phyloP scores from a whole-genome alignment of 2,113 vertebrate species.

The Gulo gulo region DNA sequence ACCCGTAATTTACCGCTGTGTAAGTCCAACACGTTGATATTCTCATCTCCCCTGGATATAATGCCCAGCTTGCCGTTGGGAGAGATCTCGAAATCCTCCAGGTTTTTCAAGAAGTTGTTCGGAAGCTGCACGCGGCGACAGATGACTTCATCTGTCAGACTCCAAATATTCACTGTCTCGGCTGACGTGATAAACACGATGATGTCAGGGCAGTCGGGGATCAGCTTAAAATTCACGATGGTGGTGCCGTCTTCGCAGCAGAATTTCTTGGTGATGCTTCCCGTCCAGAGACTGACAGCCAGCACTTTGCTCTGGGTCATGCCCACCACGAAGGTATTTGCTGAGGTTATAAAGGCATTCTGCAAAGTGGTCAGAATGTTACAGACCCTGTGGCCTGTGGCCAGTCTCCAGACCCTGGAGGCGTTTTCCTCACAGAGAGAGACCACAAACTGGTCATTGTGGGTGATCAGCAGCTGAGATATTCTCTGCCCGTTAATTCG shows the following conservation, averaged over 20 bases:
- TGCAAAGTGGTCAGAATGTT: conserved; percentile 98
- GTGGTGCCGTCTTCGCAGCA: conserved; percentile 95
- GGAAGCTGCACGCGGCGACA: conserved; percentile 95
- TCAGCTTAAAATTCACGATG: conserved; percentile 95
- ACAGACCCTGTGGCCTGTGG: conserved; percentile 97
- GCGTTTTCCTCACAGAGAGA: conserved; percentile 98
- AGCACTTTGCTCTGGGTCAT: conserved; percentile 96
- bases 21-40: conserved; percentile 95
- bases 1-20: conserved; percentile 95
- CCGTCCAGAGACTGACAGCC: conserved; percentile 98
- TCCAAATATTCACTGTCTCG: conserved; percentile 97
- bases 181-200: conserved; percentile 96
- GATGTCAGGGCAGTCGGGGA: conserved; percentile 97
- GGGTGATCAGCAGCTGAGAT: conserved; percentile 96
- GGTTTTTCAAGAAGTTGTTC: conserved; percentile 93
- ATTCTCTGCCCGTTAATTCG: conserved; percentile 97
- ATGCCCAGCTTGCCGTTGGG: conserved; percentile 98
- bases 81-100: conserved; percentile 98
- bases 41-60: conserved; percentile 95
- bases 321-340: conserved; percentile 97
- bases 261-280: conserved; percentile 98
- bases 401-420: conserved; percentile 96
- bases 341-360: conserved; percentile 96
- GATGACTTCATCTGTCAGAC: conserved; percentile 95
- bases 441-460: conserved; percentile 99